Evolutionary conservation across 2,113 vertebrate genomes (phyloP), one percentile per base, ranked within the genome.

Genomic region (Cebus imitator): DNA sequence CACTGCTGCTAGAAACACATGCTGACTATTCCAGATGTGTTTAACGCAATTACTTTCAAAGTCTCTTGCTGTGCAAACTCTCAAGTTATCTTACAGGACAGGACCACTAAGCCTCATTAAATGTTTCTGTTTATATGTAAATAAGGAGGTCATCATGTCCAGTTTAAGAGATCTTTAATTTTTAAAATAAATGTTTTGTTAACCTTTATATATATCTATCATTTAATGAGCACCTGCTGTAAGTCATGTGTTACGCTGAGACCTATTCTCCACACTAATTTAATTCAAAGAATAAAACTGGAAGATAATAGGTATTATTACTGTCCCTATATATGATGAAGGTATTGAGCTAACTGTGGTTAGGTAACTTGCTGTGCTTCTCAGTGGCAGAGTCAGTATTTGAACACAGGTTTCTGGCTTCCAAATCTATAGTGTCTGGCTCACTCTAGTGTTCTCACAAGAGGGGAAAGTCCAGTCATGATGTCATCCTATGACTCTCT

Each of bases 21-120:
- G 81, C 87, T 57, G 86, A 64, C 52, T 21, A 2, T 37, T 37
- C 58, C 11, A 66, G 3, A 9, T 35, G n/a, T 76, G 52, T 61
- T 50, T 10, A 48, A 79, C 12, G 32, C 68, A 89, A 55, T 79
- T 23, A 35, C 3, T 35, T 80, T 52, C 1, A 4, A 70, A 48
- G 83, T 52, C 8, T 68, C 89, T 91, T 84, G 73, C 96, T 90
- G 86, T 32, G 94, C n/a, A 66, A 30, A 90, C 57, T 35, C 73
- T 96, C 76, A 55, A 81, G 79, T 75, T 75, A 87, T 76, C 35
- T 16, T 43, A 45, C 21, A 35, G 87, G 55, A 18, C 37, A 57
- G 55, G 61, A 32, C 58, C 18, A 40, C 45, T 30, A 43, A 97
- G 79, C 89, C 73, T 94, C 58, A 93, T 97, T 93, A 95, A 86